A percentile compares a stretch with the other conserved stretches of the same genome.
Conservation (phyloP, 2,113 vertebrate genomes). For the Geothlypis trichas region DNA sequence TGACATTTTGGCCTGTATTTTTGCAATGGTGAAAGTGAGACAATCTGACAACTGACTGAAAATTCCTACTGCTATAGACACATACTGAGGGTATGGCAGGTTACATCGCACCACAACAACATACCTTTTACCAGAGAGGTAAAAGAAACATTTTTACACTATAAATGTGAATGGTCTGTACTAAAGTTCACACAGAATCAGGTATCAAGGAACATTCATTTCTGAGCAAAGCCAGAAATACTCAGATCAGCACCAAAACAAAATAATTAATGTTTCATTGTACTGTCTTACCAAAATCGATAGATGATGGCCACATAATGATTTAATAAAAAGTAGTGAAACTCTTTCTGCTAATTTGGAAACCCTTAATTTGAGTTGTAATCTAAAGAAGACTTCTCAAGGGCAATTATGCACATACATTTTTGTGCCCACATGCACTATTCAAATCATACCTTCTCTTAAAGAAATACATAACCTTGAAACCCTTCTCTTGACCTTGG, state of each 20-base stretch:
- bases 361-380: background rate
- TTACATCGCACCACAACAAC: too few relatives aligned
- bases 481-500: background rate
- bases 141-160: background rate
- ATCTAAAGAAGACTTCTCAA: background rate
- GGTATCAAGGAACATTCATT: background rate
- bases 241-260: background rate
- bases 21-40: background rate
- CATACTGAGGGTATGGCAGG: too few relatives aligned
- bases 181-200: background rate
- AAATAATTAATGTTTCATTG: background rate
- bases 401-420: background rate
- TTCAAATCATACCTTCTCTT: background rate
- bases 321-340: background rate
- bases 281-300: background rate
- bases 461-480: background rate
- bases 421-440: background rate
- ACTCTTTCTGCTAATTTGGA: background rate
- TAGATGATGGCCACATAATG: background rate
- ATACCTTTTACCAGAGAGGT: background rate
- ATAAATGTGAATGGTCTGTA: background rate
- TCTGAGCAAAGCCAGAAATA: background rate
- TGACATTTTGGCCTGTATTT: constrained; percentile 23
- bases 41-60: constrained; percentile 12
- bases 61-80: background rate